phyloP scores from a whole-genome alignment of 2,113 vertebrate species.

The Spea bombifrons region DNA sequence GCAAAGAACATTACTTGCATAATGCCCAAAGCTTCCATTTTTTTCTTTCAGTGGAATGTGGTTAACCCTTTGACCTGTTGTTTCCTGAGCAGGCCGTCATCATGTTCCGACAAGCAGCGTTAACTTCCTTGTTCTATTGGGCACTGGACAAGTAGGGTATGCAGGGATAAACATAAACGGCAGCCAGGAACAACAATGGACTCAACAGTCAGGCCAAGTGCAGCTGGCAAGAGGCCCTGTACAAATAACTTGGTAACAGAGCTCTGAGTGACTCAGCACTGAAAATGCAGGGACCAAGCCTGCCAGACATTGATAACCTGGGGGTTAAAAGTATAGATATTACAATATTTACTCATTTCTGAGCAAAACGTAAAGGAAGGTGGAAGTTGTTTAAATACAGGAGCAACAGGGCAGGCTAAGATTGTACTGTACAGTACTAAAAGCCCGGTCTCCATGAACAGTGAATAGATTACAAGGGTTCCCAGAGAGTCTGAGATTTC shows the following conservation, averaged over 20 bases:
- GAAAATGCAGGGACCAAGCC: neutral
- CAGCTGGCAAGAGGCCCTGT: constrained; percentile 11
- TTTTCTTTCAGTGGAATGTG: neutral
- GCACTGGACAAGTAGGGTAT: constrained; percentile 8
- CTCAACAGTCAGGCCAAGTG: constrained; percentile 16
- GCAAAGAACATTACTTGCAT: neutral
- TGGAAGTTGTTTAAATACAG: too few species aligned
- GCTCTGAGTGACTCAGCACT: constrained; percentile 22
- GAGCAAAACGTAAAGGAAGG: too few species aligned
- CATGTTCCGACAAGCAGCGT: neutral
- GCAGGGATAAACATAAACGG: constrained; percentile 4
- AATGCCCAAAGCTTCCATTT: neutral
- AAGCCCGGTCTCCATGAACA: too few species aligned
- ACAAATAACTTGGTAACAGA: constrained; percentile 13
- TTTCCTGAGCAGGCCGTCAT: constrained; percentile 2
- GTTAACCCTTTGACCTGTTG: neutral
- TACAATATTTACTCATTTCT: too few species aligned
- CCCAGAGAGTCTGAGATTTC: too few species aligned
- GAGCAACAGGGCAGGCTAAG: too few species aligned
- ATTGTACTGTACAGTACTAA: too few species aligned
- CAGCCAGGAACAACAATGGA: constrained; percentile 30
- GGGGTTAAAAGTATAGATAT: neutral
- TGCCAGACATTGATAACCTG: constrained; percentile 28
- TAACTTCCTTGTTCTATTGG: constrained; percentile 7
- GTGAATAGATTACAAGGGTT: too few species aligned